Base-by-base conservation (phyloP, 2,888 invertebrate species). In the Drosophila lutescens region DNA sequence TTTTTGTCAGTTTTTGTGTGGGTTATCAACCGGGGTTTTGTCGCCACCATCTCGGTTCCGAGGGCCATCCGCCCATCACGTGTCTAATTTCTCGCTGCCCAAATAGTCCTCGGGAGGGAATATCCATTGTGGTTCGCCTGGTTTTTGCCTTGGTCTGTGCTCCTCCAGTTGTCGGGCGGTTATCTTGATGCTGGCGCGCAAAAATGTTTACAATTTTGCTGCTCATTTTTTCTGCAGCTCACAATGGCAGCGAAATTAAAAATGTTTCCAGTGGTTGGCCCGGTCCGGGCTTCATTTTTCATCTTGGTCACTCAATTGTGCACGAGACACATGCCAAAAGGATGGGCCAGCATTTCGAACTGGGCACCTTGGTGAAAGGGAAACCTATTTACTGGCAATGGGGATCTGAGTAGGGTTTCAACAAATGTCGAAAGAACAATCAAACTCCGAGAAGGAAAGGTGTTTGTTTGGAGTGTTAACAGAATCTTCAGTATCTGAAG, bases 241-340 rank as follows among this genome's bases (percentile, higher is more conserved):
- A 84, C 86, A 85, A 77, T 78, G 80, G 53, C 67, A 70, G 70
- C 78, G 66, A 86, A 83, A 83, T 89, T 89, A 85, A 86, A 85
- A 85, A 79, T 76, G 75, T 67, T 75, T 66, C 62, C 78, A 80
- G 72, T 72, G 55, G 49, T 75, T 74, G 57, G 50, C 62, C 30
- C 49, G 55, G 54, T 40, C 70, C 62, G 62, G 47, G 84, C 78
- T 88, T 83, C 83, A 88, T 84, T 84, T 88, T 85, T 84, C 89
- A 77, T 80, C 76, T 74, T 88, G 89, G 89, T 84, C 88, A 89
- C 82, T 89, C 89, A 86, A 89, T 88, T 89, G 89, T 80, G 75
- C 41, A 12, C 50, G 61, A 71, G 88, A 78, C 80, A 78, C 84
- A 84, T 88, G 84, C 84, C 84, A 84, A 73, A 76, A 76, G 81